Percentiles rank a stretch among this genome's conserved stretches.
phyloP scores from a whole-genome alignment of 1,140 invertebrate genomes.

The Drosophila grimshawi region DNA sequence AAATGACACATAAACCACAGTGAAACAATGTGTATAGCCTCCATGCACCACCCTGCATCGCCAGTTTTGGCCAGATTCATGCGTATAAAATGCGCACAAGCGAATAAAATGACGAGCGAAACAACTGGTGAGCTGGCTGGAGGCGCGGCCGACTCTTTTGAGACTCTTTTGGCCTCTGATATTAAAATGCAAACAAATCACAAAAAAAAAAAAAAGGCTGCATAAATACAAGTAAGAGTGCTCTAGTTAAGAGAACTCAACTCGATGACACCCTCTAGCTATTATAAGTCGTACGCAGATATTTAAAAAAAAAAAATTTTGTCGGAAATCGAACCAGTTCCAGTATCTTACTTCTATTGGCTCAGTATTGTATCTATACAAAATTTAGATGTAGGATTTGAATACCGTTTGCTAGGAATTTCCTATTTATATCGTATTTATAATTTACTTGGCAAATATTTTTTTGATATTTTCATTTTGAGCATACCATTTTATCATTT shows the following conservation, averaged over 20 bases:
- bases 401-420: no score
- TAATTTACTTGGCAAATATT: no score
- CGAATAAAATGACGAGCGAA: constrained; percentile 34
- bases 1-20: constrained; percentile 40
- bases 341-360: no score
- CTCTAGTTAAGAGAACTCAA: not conserved
- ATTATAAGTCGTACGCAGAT: no score
- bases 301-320: no score
- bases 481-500: no score
- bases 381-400: no score
- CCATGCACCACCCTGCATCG: constrained; percentile 25
- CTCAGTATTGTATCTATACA: no score
- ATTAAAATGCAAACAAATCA: constrained; percentile 44
- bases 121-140: constrained; percentile 26
- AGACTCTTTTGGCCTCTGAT: constrained; percentile 43
- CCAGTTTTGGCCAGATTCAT: constrained; percentile 38
- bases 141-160: constrained; percentile 40
- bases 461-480: no score
- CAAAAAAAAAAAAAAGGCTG: constrained; percentile 11
- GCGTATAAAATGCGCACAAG: constrained; percentile 69
- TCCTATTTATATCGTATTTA: no score
- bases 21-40: constrained; percentile 9
- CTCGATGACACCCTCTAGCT: no score
- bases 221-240: constrained; percentile 18
- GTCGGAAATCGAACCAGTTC: no score